Conservation (phyloP, 2,113 vertebrate species). For the Pycnonotus jocosus region DNA sequence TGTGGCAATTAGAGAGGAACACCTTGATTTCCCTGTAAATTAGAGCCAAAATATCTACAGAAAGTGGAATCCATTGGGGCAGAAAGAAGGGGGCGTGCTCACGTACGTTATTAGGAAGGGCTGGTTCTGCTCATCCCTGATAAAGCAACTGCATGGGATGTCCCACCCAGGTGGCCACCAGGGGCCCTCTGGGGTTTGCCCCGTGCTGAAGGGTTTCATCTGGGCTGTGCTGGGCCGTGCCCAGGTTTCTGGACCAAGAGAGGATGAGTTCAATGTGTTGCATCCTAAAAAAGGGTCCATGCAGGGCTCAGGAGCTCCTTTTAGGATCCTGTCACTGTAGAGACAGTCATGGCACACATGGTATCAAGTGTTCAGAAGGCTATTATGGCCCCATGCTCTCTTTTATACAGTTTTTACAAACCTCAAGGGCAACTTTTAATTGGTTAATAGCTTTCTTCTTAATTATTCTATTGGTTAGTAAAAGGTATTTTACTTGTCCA, state of each 20-base stretch:
- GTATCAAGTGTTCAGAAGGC: too few relatives aligned
- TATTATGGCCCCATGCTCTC: too few relatives aligned
- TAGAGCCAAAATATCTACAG: background rate
- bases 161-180: rapidly evolving
- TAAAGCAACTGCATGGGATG: background rate
- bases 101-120: background rate
- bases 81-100: background rate
- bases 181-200: background rate
- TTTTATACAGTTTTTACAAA: too few relatives aligned
- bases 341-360: too few relatives aligned
- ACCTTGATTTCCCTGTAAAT: background rate
- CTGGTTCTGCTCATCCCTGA: background rate
- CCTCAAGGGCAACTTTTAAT: too few relatives aligned
- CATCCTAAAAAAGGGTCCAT: rapidly evolving
- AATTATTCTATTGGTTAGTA: too few relatives aligned
- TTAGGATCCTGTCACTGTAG: background rate
- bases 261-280: background rate
- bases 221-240: background rate
- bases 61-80: background rate
- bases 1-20: background rate
- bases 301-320: background rate
- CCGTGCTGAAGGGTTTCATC: background rate
- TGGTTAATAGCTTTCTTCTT: too few relatives aligned
- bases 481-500: too few relatives aligned
- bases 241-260: background rate